Base-by-base conservation (phyloP, 2,888 invertebrate species). In the Anorthoa munda region DNA sequence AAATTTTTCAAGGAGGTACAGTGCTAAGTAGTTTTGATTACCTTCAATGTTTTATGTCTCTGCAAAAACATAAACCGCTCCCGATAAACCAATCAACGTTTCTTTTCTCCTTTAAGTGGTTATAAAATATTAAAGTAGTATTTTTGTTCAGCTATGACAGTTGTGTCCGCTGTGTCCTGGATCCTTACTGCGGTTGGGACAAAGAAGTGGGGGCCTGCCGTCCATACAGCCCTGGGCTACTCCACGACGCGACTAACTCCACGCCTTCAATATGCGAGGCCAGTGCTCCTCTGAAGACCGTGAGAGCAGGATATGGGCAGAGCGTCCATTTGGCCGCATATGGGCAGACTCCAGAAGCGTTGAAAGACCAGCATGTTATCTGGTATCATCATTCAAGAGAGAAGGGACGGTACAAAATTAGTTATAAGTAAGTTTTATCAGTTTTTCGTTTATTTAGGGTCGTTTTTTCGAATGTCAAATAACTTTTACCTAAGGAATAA, bases 131-230 rank as follows among this genome's bases (percentile, higher is more conserved):
- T 64, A 5, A 48, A 58, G 12, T 12, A 13, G 0, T 55, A 17
- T 68, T 61, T 69, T 68, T 82, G n/a, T 66, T 81, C 72, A 96
- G 97, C 60, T 97, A 97, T 89, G 97, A 97, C 90, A 97, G 97
- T 83, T 97, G 97, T 90, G 93, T 97, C 11, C 96, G 97, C 7
- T 97, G 97, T 90, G 97, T 97, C 18, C 92, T 97, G 72, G 97
- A 97, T 88, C 97, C 97, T 0, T 97, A 97, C 89, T 97, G 97
- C 87, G 97, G 97, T n/a, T 97, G 97, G 97, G 97, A 97, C 88
- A 97, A 97, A 86, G 97, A 97, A 87, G 95, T 96, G 1, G 96
- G 96, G 0, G 94, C 95, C 17, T 97, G 97, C 89, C 96, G 97
- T 66, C 96, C 97, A 0, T 97, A 97, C 90, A 93, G 95, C n/a